Evolutionary conservation across 2,797 vertebrate genomes (phyloP), one percentile per base, ranked within the genome.

Genomic region (Sternotherus odoratus): DNA sequence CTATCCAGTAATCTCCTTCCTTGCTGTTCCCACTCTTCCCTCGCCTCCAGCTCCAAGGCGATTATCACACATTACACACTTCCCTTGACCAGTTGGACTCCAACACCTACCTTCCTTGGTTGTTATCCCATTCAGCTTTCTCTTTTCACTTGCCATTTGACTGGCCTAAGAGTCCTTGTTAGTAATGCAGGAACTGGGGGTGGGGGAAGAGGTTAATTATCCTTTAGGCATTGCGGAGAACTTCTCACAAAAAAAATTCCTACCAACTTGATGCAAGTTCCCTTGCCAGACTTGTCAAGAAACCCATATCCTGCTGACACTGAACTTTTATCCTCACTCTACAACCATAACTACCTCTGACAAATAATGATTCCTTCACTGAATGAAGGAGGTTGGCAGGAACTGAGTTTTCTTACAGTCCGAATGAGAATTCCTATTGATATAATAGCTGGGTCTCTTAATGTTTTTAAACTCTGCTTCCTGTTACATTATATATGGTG

Each of bases 71-170:
- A 6, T 93, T 96, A 94, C 95, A 95, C 95, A 90, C 94, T 95
- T 93, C 81, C 83, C 66, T 93, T 96, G 95, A 93, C 96, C 95
- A 2, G 10, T 39, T 69, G 36, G 66, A 39, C 66, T 69, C 66
- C 33, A 69, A 36, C 15, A 12, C 66, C 66, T 69, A 12, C 36
- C 19, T 93, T 92, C 95, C 95, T 94, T 96, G 95, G 96, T 94
- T 95, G 92, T 81, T 4, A 24, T 95, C 95, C 94, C 0, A 7
- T 86, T 86, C 94, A 91, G 90, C 94, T 97, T 92, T 77, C 96
- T 96, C 86, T 80, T 86, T 72, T 95, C 33, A 36, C 19, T 82
- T 93, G 95, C 94, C 95, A 96, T 81, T 83, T 93, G 96, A 66
- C 89, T 82, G 13, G 89, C 69, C 66, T 7, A 1, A 96, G 88